Percentiles rank a stretch among this genome's conserved stretches.
These are phyloP conservation scores for Hirundichthys speculiger DNA, from an alignment of 2,113 vertebrate genomes.

Conservation along the genomic window DNA sequence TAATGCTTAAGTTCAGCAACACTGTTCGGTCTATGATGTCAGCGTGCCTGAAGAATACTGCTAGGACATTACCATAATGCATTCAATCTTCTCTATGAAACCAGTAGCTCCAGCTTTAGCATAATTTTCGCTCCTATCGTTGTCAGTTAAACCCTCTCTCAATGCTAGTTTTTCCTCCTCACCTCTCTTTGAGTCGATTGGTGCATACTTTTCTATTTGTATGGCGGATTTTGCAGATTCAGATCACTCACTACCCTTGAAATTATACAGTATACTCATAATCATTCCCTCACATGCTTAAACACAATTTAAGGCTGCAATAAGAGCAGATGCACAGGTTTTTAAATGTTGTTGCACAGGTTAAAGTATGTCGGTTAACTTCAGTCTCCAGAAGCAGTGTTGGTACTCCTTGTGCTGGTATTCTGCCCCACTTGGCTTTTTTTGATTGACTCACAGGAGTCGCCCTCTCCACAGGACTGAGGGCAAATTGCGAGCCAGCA, in stretches of 20 bases:
- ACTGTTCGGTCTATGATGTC: slow-evolving; percentile 6
- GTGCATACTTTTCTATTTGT: slow-evolving; percentile 4
- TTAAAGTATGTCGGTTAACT: neutral
- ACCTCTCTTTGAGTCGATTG: slow-evolving; percentile 27
- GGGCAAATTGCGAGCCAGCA: neutral
- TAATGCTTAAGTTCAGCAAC: slow-evolving; percentile 31
- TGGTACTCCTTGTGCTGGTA: neutral
- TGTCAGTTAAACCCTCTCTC: slow-evolving; percentile 42
- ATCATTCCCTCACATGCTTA: neutral
- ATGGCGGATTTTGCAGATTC: neutral
- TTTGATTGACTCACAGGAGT: neutral
- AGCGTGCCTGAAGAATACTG: slow-evolving; percentile 21
- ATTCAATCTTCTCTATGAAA: slow-evolving; percentile 45
- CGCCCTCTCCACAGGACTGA: neutral
- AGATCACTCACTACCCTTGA: neutral
- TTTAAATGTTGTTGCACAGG: neutral
- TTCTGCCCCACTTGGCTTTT: neutral
- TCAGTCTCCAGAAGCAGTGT: neutral
- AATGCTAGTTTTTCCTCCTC: slow-evolving; percentile 20
- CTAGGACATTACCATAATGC: slow-evolving; percentile 25
- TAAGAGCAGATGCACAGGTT: neutral
- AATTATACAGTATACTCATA: neutral
- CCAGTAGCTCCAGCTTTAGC: slow-evolving; percentile 42
- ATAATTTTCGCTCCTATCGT: slow-evolving; percentile 33
- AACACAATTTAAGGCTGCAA: neutral